Conservation (phyloP, 1,140 invertebrate genomes). For the Ceratosolen fusciceps region DNA sequence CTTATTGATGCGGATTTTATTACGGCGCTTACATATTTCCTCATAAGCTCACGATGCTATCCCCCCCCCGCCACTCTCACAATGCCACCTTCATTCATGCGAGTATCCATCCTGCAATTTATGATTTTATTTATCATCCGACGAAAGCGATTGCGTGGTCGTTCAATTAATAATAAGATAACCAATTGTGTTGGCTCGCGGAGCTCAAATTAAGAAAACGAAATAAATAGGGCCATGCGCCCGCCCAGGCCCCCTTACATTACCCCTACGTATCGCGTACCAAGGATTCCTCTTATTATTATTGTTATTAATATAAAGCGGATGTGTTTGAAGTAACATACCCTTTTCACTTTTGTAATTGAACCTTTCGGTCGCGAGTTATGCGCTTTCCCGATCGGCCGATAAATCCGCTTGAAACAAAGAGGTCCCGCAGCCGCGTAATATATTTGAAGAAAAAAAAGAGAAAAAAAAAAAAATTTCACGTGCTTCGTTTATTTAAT, state of each 20-base stretch:
- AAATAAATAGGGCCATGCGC: no score
- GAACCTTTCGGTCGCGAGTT: neutral
- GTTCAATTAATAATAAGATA: conserved; percentile 16
- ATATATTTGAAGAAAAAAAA: no score
- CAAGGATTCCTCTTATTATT: no score
- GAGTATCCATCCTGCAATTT: conserved; percentile 9
- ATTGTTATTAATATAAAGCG: no score
- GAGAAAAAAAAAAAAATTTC: neutral
- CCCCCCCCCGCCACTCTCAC: no score
- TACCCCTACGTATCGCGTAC: no score
- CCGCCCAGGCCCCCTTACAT: no score
- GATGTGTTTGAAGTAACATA: neutral
- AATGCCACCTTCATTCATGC: no score
- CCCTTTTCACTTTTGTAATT: conserved; percentile 12
- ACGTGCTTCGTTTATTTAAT: neutral
- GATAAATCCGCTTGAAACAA: neutral
- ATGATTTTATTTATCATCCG: neutral
- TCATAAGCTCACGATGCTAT: no score
- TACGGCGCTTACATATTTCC: neutral
- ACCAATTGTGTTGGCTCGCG: neutral
- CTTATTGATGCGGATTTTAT: conserved; percentile 14
- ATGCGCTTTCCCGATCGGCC: neutral
- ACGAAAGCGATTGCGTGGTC: conserved; percentile 15
- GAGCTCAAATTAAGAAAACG: conserved; percentile 8
- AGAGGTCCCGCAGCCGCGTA: neutral